Conservation (phyloP, 2,888 invertebrate genomes). For the Timema cristinae region DNA sequence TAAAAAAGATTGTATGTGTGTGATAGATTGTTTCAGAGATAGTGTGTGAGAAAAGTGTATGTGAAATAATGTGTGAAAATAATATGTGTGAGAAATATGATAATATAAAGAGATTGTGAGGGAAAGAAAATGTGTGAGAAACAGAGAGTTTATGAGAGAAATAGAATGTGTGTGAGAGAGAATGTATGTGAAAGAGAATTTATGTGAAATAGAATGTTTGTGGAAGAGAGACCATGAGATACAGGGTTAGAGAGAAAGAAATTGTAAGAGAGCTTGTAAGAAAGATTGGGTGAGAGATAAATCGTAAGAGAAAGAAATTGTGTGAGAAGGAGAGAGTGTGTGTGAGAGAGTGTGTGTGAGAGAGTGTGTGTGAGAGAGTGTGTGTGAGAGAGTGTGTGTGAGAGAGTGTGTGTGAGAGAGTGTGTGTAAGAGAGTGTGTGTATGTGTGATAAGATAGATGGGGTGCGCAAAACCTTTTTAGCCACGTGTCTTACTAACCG, state of each 20-base stretch:
- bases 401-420: slow-evolving; percentile 5
- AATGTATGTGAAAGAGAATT: slow-evolving; percentile 8
- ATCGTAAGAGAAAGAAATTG: not conserved
- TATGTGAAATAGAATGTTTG: slow-evolving; percentile 13
- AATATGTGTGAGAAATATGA: too few relatives aligned
- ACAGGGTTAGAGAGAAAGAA: too few relatives aligned
- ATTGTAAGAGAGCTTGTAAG: too few relatives aligned
- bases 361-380: not conserved
- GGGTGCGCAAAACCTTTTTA: too few relatives aligned
- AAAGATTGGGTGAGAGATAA: too few relatives aligned
- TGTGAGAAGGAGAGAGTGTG: slow-evolving; percentile 8
- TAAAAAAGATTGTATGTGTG: too few relatives aligned
- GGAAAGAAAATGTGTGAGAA: not conserved
- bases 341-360: slow-evolving; percentile 9
- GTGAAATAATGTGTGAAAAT: too few relatives aligned
- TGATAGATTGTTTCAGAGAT: too few relatives aligned
- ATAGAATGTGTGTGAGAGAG: slow-evolving; percentile 9
- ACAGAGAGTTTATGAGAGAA: slow-evolving; percentile 8
- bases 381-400: slow-evolving; percentile 1
- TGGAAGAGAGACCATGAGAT: not conserved
- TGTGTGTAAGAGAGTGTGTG: not conserved
- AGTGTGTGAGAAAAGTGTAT: too few relatives aligned
- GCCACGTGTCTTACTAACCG: too few relatives aligned
- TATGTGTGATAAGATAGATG: not conserved
- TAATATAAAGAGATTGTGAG: not conserved